Evolutionary conservation across 2,113 vertebrate species (phyloP).

Genomic region (Cyanoliseus patagonus): DNA sequence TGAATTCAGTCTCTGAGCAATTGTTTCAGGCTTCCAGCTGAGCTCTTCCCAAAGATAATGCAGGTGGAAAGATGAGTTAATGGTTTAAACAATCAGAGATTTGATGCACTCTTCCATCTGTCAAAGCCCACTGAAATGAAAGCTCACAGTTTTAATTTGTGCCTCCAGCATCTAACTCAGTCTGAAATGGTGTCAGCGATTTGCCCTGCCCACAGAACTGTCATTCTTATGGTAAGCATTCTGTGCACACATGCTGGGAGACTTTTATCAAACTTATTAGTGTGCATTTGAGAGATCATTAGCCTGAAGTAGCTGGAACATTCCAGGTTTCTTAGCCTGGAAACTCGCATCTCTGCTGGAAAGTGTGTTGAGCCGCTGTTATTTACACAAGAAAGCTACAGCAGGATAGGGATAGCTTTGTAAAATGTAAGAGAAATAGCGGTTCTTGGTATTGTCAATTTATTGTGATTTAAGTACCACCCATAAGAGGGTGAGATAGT

Average conservation of each 20-base stretch:
- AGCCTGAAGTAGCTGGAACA: slow-evolving; percentile 75
- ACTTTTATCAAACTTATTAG: slow-evolving; percentile 78
- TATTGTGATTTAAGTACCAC: not conserved
- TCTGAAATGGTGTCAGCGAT: slow-evolving; percentile 70
- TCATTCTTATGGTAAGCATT: slow-evolving; percentile 85
- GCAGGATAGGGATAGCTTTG: not conserved
- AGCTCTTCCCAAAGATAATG: slow-evolving; percentile 65
- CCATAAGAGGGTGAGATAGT: not conserved
- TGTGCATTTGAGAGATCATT: slow-evolving; percentile 79
- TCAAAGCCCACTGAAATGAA: slow-evolving; percentile 76
- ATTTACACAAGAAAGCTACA: slow-evolving; percentile 40
- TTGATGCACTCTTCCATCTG: slow-evolving; percentile 75
- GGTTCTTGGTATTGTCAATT: not conserved
- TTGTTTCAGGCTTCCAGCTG: slow-evolving; percentile 53
- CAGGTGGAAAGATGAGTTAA: slow-evolving; percentile 77
- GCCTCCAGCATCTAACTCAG: slow-evolving; percentile 70
- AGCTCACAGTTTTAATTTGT: slow-evolving; percentile 71
- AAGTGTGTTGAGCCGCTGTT: slow-evolving; percentile 24
- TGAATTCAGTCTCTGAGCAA: not conserved
- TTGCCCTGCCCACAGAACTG: slow-evolving; percentile 63
- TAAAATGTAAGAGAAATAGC: not conserved
- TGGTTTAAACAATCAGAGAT: slow-evolving; percentile 78
- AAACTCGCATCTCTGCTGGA: slow-evolving; percentile 42
- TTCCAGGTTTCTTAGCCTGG: slow-evolving; percentile 59
- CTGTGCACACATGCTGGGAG: slow-evolving; percentile 74